Percentiles rank a stretch among this genome's conserved stretches.
phyloP scores from a whole-genome alignment of 2,113 vertebrate genomes.

The Chionomys nivalis region DNA sequence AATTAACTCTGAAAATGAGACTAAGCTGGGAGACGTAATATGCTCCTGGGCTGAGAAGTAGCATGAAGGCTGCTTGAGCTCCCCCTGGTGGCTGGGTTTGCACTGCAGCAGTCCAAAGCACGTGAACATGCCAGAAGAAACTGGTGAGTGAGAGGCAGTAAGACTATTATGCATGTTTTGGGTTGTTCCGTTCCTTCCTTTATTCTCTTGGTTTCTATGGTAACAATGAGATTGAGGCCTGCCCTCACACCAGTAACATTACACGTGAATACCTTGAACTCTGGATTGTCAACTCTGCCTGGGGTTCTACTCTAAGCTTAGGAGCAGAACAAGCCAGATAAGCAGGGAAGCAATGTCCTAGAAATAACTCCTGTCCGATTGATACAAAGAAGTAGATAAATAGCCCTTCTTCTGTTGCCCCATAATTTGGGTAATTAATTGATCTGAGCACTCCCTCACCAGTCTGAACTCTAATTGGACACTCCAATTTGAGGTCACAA shows the following conservation, averaged over 20 bases:
- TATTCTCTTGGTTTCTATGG: not conserved
- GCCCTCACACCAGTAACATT: accelerated
- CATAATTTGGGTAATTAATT: not conserved
- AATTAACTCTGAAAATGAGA: conserved; percentile 76
- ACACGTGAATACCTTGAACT: not conserved
- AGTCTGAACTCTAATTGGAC: not conserved
- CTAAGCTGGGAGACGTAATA: conserved; percentile 70
- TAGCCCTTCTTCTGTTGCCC: not conserved
- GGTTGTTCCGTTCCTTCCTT: not conserved
- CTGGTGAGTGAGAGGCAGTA: not conserved
- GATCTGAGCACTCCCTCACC: not conserved
- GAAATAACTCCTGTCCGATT: not conserved
- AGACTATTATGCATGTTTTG: not conserved
- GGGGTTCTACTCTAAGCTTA: not conserved
- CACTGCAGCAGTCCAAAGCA: not conserved
- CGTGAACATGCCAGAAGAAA: not conserved
- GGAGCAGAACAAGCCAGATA: not conserved
- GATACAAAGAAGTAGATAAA: not conserved
- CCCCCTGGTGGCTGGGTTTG: not conserved
- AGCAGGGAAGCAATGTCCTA: not conserved
- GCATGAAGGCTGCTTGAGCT: conserved; percentile 61
- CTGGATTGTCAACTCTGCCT: not conserved
- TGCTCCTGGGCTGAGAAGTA: conserved; percentile 63
- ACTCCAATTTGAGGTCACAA: not conserved
- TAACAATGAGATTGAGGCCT: not conserved